Base-by-base conservation (phyloP, 1,140 invertebrate species). In the Tetragonula clypearis region DNA sequence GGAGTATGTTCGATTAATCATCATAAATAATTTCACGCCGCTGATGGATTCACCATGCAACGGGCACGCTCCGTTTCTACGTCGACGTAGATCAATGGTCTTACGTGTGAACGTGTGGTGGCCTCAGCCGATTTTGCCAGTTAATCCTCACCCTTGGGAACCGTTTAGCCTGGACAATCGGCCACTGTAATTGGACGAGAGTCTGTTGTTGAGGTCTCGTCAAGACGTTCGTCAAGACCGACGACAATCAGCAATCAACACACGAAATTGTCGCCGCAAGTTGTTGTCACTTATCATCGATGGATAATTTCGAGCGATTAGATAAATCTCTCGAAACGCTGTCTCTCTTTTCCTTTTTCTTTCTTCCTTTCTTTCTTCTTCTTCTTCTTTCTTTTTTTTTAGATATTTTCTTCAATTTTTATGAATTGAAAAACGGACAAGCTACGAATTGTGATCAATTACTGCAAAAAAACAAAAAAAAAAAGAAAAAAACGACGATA, bases 171-270 rank as follows among this genome's bases (percentile, higher is more conserved):
- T 88, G 88, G 87, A 94, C 93, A 94, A 94, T 94, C 93, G 92
- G 85, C 11, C 4, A 71, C 82, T 87, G 87, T 93, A 94, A 94
- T 94, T 94, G 93, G 93, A 93, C 93, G 84, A 94, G 92, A 92
- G 92, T 76, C 92, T 85, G 90, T 93, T 75, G 88, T 93, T 75
- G 88, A 92, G 86, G 83, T 90, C 82, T 85, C 82, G 88, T 90
- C 86, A 91, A 92, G 88, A 87, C 79, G 83, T 77, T 79, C 12
- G 79, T 35, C 65, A n/a, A 49, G 26, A 2, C 6, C 21, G 30
- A 86, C 86, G 55, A 56, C 72, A 79, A 82, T 55, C 62, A 83
- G 76, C 90, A 92, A 93, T 92, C 92, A 88, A 90, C 88, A 90
- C 88, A 8, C 41, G 77, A 82, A 90, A 90, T 92, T 88, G 86